Percentiles rank a stretch among this genome's conserved stretches.
Evolutionary conservation across 2,113 vertebrate genomes (phyloP).

Genomic region (Steatornis caripensis): DNA sequence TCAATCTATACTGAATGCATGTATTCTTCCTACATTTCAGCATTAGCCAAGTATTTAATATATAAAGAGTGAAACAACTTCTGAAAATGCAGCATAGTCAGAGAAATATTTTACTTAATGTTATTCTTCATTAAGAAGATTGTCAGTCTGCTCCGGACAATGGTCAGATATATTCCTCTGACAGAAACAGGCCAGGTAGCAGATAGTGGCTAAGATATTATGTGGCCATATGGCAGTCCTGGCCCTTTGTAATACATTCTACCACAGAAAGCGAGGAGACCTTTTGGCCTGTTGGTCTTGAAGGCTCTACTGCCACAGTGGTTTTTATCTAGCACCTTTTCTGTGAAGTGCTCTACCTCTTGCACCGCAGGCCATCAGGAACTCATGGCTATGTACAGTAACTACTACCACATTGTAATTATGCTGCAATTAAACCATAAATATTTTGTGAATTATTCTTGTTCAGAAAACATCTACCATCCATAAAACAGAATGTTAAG

Average conservation of each 20-base stretch:
- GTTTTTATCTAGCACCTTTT: background rate
- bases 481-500: background rate
- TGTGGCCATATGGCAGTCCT: background rate
- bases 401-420: background rate
- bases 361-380: background rate
- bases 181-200: background rate
- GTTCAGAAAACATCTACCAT: background rate
- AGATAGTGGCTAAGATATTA: background rate
- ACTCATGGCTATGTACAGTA: background rate
- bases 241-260: fast-evolving
- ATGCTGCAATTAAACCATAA: background rate
- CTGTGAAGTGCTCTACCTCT: background rate
- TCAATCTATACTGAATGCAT: background rate
- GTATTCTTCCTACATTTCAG: background rate
- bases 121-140: background rate
- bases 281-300: background rate
- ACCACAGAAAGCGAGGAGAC: background rate
- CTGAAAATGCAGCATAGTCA: background rate
- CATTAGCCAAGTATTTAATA: background rate
- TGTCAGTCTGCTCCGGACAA: background rate
- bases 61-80: background rate
- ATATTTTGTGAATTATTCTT: background rate
- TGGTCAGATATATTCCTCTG: background rate
- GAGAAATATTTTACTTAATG: background rate
- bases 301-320: background rate